Evolutionary conservation across 1,140 invertebrate genomes (phyloP), one percentile per base, ranked within the genome.

Genomic region (Cydia splendana): DNA sequence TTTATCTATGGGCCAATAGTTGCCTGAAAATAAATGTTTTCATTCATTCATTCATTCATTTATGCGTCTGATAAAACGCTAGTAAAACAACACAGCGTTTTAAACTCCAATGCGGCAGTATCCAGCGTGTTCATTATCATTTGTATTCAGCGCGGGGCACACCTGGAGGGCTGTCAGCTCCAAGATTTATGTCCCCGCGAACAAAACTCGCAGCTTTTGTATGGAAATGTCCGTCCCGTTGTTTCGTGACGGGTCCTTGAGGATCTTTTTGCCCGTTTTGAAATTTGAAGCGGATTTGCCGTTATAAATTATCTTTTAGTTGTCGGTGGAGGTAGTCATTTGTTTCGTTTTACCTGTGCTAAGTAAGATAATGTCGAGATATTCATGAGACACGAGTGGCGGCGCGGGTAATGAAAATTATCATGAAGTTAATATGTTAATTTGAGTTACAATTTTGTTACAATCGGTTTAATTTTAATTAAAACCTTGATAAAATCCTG

Each of bases 101-200:
- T 76, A 51, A 69, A 38, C 51, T n/a, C 34, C 45, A 51, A 69
- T 48, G 45, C 65, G 77, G 71, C 78, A 67, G 74, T 4, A 71
- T 69, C 76, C 30, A 42, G 62, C 51, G 79, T 76, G 85, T 86
- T 86, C 83, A 86, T 86, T 86, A 86, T 84, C 83, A 86, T 86
- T 86, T 86, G 85, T 86, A 86, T 86, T 86, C 85, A 85, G 79
- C 80, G 78, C 78, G 77, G 77, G 78, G 77, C 82, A 80, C 83
- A 85, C 83, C 82, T 84, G 82, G 82, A 82, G 82, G 79, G 75
- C 80, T 83, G 83, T 82, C 80, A 82, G 77, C 77, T 74, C 71
- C 80, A 83, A 84, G 85, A 86, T 86, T 84, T 86, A 86, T 86
- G 80, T 83, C 74, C 65, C 65, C 51, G 77, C 82, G 83, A 85